These are phyloP conservation scores for Parazoanthus atlanticus DNA, from an alignment of 92 coral and sea anemone genomes.

Conservation along the genomic window DNA sequence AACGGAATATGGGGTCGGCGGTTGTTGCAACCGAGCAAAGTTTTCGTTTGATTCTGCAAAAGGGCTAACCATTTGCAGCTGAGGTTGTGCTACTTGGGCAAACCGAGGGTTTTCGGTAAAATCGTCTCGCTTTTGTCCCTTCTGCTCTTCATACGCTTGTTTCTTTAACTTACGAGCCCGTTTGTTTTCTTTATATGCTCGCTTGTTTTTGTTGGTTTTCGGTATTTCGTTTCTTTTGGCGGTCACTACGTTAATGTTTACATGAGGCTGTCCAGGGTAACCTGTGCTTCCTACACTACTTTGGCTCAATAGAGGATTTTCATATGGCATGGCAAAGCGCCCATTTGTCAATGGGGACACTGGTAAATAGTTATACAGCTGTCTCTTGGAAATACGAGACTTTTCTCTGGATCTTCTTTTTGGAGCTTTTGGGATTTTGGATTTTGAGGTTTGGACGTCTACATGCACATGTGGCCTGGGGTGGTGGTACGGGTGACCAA, in stretches of 20 bases:
- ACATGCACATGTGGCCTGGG: slow-evolving; percentile 83
- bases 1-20: not conserved
- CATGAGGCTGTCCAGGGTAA: slow-evolving; percentile 50
- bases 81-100: slow-evolving; percentile 1
- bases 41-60: not conserved
- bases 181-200: not conserved
- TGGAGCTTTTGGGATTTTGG: slow-evolving; percentile 73
- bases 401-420: slow-evolving; percentile 38
- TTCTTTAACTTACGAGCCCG: not conserved
- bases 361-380: slow-evolving; percentile 61
- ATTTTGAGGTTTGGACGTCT: slow-evolving; percentile 91
- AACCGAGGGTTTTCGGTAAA: slow-evolving; percentile 1
- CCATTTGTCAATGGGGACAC: slow-evolving; percentile 51
- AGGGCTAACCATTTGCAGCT: not conserved
- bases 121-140: slow-evolving; percentile 21
- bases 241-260: slow-evolving; percentile 54
- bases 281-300: slow-evolving; percentile 32
- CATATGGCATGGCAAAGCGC: slow-evolving; percentile 47
- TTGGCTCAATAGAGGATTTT: slow-evolving; percentile 12
- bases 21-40: slow-evolving; percentile 3
- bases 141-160: slow-evolving; percentile 7
- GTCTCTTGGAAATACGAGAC: slow-evolving; percentile 62
- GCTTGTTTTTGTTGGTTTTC: not conserved
- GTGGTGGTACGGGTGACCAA: slow-evolving; percentile 63
- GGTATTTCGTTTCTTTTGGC: slow-evolving; percentile 47